These are phyloP conservation scores for Halocynthia aurantium DNA, from an alignment of 23 tunicate species.

Conservation along the genomic window DNA sequence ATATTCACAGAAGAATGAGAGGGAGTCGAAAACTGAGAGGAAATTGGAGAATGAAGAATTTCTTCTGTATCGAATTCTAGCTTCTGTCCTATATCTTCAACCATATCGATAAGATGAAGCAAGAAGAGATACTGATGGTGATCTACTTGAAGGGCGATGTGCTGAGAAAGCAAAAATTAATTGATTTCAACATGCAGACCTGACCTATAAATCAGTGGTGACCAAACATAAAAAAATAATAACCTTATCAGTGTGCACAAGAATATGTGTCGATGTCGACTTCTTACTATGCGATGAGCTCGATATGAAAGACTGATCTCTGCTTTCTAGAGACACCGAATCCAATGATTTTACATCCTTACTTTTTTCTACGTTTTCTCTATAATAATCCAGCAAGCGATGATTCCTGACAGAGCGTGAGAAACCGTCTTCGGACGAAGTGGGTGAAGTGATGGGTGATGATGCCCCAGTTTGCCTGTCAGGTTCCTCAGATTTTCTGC, in stretches of 20 bases:
- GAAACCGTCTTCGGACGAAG: not conserved
- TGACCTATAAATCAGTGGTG: not conserved
- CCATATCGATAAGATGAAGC: conserved; percentile 38
- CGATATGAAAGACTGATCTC: not conserved
- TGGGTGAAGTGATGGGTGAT: conserved; percentile 6
- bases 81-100: conserved; percentile 51
- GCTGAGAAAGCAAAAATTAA: conserved; percentile 24
- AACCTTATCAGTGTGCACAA: conserved; percentile 48
- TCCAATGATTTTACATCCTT: not conserved
- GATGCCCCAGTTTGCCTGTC: not conserved
- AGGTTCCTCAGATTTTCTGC: too few species aligned
- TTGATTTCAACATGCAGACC: not conserved
- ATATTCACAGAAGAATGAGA: not conserved
- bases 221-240: conserved; percentile 1
- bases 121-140: conserved; percentile 66
- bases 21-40: not conserved
- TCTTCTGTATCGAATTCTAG: conserved; percentile 21
- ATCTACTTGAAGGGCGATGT: conserved; percentile 42
- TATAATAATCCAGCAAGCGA: not conserved
- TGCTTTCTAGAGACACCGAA: not conserved
- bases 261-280: conserved; percentile 32
- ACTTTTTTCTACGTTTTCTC: not conserved
- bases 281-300: not conserved
- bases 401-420: not conserved
- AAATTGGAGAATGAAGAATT: not conserved